These are phyloP conservation scores for Picus viridis DNA, from an alignment of 2,797 vertebrate species.

Conservation along the genomic window DNA sequence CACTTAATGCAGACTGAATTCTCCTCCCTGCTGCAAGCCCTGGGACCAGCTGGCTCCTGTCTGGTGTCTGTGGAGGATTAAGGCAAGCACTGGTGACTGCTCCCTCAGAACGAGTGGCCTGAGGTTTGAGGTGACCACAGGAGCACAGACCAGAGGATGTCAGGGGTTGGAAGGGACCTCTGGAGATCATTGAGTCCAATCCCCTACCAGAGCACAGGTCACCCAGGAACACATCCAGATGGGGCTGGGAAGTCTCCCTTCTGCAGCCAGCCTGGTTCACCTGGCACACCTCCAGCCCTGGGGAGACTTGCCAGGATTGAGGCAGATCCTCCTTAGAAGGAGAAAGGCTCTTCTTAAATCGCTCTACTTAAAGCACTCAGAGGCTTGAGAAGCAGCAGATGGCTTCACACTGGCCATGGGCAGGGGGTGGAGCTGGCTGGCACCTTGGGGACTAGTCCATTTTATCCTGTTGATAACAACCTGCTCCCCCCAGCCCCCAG, in stretches of 20 bases:
- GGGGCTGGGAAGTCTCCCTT: background rate
- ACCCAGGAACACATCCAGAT: no score
- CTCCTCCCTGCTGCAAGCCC: no score
- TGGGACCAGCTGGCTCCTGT: no score
- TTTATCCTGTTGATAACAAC: constrained; percentile 51
- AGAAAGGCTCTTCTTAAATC: background rate
- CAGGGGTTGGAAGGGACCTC: no score
- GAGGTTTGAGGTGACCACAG: background rate
- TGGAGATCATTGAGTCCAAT: no score
- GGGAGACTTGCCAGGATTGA: background rate
- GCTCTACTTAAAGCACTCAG: constrained; percentile 4
- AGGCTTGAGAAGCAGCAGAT: constrained; percentile 11
- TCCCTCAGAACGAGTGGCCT: background rate
- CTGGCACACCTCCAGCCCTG: background rate
- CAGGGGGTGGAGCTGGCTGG: constrained; percentile 28
- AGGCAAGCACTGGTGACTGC: background rate
- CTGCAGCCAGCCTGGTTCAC: background rate
- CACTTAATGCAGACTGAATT: no score
- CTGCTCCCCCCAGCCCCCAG: background rate
- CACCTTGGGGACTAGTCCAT: constrained; percentile 6
- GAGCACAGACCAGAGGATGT: no score
- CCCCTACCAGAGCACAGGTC: no score
- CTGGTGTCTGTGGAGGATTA: no score
- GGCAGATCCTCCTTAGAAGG: background rate
- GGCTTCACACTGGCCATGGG: background rate